Evolutionary conservation across 2,797 vertebrate genomes (phyloP).

Genomic region (Pampus argenteus): DNA sequence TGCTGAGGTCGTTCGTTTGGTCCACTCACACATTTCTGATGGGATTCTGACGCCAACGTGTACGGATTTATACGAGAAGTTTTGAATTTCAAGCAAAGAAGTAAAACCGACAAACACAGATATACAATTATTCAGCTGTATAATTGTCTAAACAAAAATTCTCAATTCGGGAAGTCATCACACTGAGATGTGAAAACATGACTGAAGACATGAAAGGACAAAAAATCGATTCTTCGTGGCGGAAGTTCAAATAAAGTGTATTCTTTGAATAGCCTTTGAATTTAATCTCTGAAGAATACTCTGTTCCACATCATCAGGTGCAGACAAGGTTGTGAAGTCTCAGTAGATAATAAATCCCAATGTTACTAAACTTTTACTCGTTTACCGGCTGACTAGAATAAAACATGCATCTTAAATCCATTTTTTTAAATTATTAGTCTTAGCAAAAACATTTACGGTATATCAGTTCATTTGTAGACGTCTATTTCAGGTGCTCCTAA

Average conservation of each 20-base stretch:
- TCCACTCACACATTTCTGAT: too few relatives aligned
- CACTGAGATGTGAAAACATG: constrained; percentile 23
- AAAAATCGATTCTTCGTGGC: constrained; percentile 42
- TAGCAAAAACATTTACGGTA: too few relatives aligned
- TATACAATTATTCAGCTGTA: too few relatives aligned
- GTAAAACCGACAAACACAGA: too few relatives aligned
- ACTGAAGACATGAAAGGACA: constrained; percentile 34
- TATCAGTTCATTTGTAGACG: too few relatives aligned
- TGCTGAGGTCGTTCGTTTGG: too few relatives aligned
- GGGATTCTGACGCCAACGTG: too few relatives aligned
- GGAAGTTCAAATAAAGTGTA: constrained; percentile 59
- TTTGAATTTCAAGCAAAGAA: too few relatives aligned
- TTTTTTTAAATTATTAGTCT: not conserved
- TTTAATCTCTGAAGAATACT: constrained; percentile 49
- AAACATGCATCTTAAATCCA: constrained; percentile 26
- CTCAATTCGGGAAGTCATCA: constrained; percentile 11
- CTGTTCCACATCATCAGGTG: constrained; percentile 25
- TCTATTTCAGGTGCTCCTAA: too few relatives aligned
- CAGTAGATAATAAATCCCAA: constrained; percentile 25
- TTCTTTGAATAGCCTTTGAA: constrained; percentile 59
- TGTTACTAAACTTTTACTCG: constrained; percentile 21
- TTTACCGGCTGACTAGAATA: constrained; percentile 24
- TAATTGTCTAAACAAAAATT: constrained; percentile 7
- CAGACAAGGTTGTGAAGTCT: constrained; percentile 17
- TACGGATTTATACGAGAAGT: too few relatives aligned